Evolutionary conservation across 1,140 invertebrate genomes (phyloP).

Genomic region (Nomia melanderi): DNA sequence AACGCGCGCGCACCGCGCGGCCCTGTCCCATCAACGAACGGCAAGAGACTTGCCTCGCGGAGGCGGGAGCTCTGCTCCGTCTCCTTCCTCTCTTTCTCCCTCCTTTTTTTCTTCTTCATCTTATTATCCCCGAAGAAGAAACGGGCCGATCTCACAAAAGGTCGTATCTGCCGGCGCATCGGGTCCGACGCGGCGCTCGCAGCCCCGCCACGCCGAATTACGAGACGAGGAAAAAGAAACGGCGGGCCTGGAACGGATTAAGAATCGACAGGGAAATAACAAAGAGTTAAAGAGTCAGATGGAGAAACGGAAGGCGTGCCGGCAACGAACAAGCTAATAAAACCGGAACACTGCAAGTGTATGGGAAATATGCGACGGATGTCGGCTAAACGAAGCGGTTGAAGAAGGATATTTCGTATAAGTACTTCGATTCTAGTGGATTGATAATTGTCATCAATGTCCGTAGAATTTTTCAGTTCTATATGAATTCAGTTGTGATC

Average conservation of each 20-base stretch:
- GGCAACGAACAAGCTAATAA: neutral
- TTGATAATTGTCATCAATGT: too few relatives aligned
- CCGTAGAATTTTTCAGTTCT: too few relatives aligned
- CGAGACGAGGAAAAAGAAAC: slow-evolving; percentile 20
- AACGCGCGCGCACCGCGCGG: neutral
- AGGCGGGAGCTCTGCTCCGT: slow-evolving; percentile 32
- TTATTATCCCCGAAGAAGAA: slow-evolving; percentile 46
- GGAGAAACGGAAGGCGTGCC: slow-evolving; percentile 1
- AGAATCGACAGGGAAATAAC: slow-evolving; percentile 34
- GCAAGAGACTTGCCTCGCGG: slow-evolving; percentile 29
- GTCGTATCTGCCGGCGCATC: slow-evolving; percentile 57
- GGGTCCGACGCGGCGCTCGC: slow-evolving; percentile 31
- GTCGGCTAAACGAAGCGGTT: too few relatives aligned
- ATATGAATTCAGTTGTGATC: too few relatives aligned
- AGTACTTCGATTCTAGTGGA: too few relatives aligned
- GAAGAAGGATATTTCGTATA: too few relatives aligned
- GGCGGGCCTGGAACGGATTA: slow-evolving; percentile 6
- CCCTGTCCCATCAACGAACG: neutral
- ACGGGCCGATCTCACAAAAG: slow-evolving; percentile 49
- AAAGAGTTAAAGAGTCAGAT: slow-evolving; percentile 33
- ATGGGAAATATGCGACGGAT: too few relatives aligned
- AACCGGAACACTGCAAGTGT: neutral
- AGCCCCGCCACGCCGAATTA: slow-evolving; percentile 42
- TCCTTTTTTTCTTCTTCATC: too few relatives aligned
- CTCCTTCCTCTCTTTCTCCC: slow-evolving; percentile 50